Percentiles rank a stretch among this genome's conserved stretches.
These are phyloP conservation scores for Danaus chrysippus DNA, from an alignment of 2,888 invertebrate genomes.

Conservation along the genomic window DNA sequence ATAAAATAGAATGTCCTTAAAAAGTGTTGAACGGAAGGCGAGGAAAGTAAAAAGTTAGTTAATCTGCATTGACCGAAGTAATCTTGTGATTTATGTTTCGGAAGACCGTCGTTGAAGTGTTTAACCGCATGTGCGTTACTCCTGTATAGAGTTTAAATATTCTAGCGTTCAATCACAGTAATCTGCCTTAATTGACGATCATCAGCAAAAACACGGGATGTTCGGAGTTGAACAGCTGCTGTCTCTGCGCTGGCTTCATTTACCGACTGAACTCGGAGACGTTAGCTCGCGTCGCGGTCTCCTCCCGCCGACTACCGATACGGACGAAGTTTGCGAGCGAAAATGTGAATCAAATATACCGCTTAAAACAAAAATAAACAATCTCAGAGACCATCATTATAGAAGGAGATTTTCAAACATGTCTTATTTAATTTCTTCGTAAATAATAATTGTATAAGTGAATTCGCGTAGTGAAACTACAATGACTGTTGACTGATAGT, in stretches of 20 bases:
- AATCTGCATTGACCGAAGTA: slow-evolving; percentile 17
- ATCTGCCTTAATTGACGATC: slow-evolving; percentile 52
- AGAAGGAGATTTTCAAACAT: neutral
- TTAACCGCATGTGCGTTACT: neutral
- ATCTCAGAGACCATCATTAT: neutral
- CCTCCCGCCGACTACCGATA: slow-evolving; percentile 35
- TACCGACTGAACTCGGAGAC: slow-evolving; percentile 50
- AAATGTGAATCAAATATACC: slow-evolving; percentile 45
- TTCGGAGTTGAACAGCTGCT: slow-evolving; percentile 41
- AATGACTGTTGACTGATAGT: slow-evolving; percentile 32
- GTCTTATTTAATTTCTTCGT: neutral
- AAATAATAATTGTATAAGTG: slow-evolving; percentile 16
- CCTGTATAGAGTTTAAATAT: slow-evolving; percentile 14
- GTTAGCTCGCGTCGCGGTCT: slow-evolving; percentile 32
- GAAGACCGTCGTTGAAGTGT: slow-evolving; percentile 7
- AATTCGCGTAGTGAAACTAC: slow-evolving; percentile 19
- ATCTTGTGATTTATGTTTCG: slow-evolving; percentile 18
- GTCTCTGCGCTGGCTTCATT: slow-evolving; percentile 50
- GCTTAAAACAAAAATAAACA: neutral
- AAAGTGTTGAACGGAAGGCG: slow-evolving; percentile 7
- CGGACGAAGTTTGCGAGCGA: slow-evolving; percentile 39
- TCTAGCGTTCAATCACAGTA: slow-evolving; percentile 40
- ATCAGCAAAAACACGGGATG: slow-evolving; percentile 46
- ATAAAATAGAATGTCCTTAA: neutral
- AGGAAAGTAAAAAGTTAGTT: slow-evolving; percentile 17